A percentile compares a stretch with the other conserved stretches of the same genome.
These are phyloP conservation scores for Zosterops hypoxanthus DNA, from an alignment of 2,113 vertebrate species.

Conservation along the genomic window DNA sequence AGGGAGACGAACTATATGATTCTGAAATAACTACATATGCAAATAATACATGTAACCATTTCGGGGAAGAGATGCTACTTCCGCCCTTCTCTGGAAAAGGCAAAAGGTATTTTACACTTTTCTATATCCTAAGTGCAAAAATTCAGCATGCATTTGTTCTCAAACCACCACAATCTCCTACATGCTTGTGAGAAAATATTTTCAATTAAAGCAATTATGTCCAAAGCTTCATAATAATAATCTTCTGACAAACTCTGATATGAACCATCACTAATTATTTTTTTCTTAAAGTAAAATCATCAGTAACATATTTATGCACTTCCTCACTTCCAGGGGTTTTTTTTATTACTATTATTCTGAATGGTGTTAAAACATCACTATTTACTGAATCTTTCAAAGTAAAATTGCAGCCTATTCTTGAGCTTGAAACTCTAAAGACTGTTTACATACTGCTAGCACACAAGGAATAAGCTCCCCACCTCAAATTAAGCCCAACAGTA, in stretches of 20 bases:
- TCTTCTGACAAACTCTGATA: not conserved
- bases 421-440: not conserved
- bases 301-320: not conserved
- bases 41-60: not conserved
- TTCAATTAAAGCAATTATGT: not conserved
- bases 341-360: not conserved
- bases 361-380: not conserved
- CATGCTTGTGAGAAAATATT: not conserved
- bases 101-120: not conserved
- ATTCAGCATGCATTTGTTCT: rapidly evolving
- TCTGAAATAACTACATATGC: not conserved
- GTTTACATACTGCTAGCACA: not conserved
- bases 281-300: not conserved
- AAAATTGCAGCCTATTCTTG: not conserved
- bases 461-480: not conserved
- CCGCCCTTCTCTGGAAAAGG: not conserved
- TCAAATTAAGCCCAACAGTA: not conserved
- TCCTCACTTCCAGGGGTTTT: not conserved
- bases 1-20: not conserved
- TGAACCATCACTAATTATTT: not conserved
- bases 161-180: not conserved
- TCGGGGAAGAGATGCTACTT: not conserved
- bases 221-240: not conserved
- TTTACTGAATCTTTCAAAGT: not conserved
- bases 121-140: not conserved